Conservation (phyloP, 2,888 invertebrate genomes). For the Parthenolecanium corni region DNA sequence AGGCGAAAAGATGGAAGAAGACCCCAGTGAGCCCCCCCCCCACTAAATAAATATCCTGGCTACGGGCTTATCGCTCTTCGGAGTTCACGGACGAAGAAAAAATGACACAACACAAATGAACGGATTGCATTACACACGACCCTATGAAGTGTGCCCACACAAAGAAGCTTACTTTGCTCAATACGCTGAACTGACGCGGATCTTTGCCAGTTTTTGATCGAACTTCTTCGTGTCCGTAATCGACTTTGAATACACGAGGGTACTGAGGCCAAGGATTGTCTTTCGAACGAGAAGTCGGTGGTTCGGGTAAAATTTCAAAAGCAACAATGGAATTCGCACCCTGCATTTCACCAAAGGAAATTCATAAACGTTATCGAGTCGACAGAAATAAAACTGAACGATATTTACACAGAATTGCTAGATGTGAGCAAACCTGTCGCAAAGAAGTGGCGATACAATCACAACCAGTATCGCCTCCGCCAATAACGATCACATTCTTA, state of each 20-base stretch:
- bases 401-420: neutral
- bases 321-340: conserved; percentile 86
- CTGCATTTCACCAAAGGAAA: conserved; percentile 42
- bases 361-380: neutral
- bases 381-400: neutral
- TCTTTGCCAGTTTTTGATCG: conserved; percentile 81
- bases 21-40: too few relatives aligned
- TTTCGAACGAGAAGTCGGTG: conserved; percentile 61
- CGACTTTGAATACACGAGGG: conserved; percentile 90
- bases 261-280: conserved; percentile 99
- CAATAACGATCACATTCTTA: conserved; percentile 88
- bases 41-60: too few relatives aligned
- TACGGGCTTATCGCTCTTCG: neutral
- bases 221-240: conserved; percentile 96
- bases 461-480: conserved; percentile 83
- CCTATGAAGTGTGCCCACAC: too few relatives aligned
- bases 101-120: neutral
- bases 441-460: conserved; percentile 98
- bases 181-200: conserved; percentile 83
- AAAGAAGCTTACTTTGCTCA: conserved; percentile 56
- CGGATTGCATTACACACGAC: neutral
- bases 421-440: conserved; percentile 46
- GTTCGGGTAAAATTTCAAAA: conserved; percentile 94
- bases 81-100: neutral
- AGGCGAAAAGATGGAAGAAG: too few relatives aligned